Conservation (phyloP, 2,113 vertebrate species). For the Sus scrofa region DNA sequence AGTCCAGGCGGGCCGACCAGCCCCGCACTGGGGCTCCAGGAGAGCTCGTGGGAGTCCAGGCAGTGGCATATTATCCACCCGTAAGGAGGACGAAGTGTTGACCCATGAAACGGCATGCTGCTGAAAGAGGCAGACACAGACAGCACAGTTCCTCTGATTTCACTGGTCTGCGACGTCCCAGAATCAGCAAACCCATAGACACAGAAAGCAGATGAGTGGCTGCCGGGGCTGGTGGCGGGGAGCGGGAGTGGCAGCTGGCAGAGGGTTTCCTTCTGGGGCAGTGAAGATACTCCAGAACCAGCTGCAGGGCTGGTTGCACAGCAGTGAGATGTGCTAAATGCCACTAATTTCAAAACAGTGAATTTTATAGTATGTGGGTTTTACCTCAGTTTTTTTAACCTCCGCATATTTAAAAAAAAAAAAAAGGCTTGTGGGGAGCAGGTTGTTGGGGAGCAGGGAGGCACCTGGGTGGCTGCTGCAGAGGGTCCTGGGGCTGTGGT, state of each 20-base stretch:
- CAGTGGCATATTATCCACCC: accelerated
- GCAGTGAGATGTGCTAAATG: accelerated
- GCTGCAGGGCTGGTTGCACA: accelerated
- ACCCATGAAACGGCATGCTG: accelerated
- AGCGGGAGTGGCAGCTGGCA: no score
- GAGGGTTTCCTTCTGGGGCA: background rate
- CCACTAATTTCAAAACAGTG: background rate
- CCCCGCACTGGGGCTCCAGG: accelerated
- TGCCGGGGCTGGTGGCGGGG: background rate
- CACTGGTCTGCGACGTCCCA: accelerated
- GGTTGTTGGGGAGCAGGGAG: background rate
- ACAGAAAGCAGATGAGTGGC: accelerated
- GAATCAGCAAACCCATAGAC: background rate
- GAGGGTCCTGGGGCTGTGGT: accelerated
- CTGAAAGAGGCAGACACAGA: accelerated
- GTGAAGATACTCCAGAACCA: background rate
- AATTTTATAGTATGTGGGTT: background rate
- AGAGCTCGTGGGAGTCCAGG: accelerated
- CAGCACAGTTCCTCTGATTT: accelerated
- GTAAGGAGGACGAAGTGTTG: accelerated
- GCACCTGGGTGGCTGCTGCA: accelerated
- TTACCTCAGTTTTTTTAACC: background rate
- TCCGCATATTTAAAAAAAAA: background rate
- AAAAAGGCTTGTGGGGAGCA: background rate
- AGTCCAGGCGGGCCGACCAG: background rate